Percentiles rank a stretch among this genome's conserved stretches.
Evolutionary conservation across 2,113 vertebrate species (phyloP).

Genomic region (Dascyllus trimaculatus): DNA sequence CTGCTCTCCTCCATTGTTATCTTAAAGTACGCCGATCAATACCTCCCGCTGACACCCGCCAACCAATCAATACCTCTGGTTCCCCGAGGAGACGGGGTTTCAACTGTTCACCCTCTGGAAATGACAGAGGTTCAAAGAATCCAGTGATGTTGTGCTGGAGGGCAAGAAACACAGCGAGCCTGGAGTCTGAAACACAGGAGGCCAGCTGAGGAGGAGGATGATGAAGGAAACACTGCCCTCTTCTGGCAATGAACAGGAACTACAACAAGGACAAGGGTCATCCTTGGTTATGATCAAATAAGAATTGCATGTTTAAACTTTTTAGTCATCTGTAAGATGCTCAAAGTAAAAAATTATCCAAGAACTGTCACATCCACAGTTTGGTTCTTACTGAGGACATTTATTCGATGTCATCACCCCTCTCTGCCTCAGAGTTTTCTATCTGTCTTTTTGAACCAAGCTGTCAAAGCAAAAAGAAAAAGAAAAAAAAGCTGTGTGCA

Average conservation of each 20-base stretch:
- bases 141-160: slow-evolving; percentile 14
- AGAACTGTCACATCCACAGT: no score
- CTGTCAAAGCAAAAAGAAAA: no score
- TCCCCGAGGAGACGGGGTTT: slow-evolving; percentile 37
- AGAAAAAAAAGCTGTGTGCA: no score
- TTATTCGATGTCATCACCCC: no score
- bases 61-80: slow-evolving; percentile 68
- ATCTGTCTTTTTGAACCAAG: no score
- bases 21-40: slow-evolving; percentile 62
- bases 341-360: not conserved
- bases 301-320: not conserved
- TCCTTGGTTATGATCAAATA: not conserved
- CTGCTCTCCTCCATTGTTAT: slow-evolving; percentile 51
- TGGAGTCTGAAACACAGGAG: not conserved
- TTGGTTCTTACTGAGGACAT: no score
- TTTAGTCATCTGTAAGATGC: not conserved
- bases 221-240: slow-evolving; percentile 48
- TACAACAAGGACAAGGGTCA: not conserved
- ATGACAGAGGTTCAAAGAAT: slow-evolving; percentile 32
- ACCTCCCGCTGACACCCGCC: slow-evolving; percentile 53
- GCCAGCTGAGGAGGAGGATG: not conserved
- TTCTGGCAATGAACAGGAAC: not conserved
- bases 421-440: no score
- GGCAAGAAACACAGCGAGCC: not conserved
- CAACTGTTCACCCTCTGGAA: slow-evolving; percentile 17